A percentile compares a stretch with the other conserved stretches of the same genome.
These are phyloP conservation scores for Pseudobourletiella spinata DNA, from an alignment of 1,140 invertebrate genomes.

Conservation along the genomic window DNA sequence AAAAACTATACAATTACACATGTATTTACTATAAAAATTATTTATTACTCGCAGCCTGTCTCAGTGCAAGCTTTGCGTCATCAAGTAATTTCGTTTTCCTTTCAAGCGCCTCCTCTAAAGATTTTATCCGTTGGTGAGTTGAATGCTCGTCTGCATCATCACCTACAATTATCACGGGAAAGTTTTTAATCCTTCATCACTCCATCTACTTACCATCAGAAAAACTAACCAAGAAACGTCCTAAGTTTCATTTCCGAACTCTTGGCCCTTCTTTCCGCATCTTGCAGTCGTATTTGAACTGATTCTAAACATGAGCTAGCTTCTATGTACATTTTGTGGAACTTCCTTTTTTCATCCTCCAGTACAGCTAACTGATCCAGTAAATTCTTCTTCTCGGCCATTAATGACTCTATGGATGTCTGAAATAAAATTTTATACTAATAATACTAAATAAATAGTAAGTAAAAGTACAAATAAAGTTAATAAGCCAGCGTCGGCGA, in stretches of 20 bases:
- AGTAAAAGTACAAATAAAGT: neutral
- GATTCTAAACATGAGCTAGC: slow-evolving; percentile 12
- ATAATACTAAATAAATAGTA: too few relatives aligned
- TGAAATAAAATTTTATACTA: slow-evolving; percentile 3
- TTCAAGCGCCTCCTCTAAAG: slow-evolving; percentile 24
- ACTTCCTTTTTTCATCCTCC: slow-evolving; percentile 27
- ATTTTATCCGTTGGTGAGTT: slow-evolving; percentile 1
- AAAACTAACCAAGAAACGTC: slow-evolving; percentile 21
- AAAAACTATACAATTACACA: too few relatives aligned
- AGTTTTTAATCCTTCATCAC: neutral
- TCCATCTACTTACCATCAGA: neutral
- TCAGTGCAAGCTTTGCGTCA: slow-evolving; percentile 26
- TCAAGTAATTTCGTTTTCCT: slow-evolving; percentile 25
- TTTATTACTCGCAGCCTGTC: slow-evolving; percentile 14
- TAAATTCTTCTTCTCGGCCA: slow-evolving; percentile 26
- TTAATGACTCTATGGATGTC: slow-evolving; percentile 11
- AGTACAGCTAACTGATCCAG: slow-evolving; percentile 25
- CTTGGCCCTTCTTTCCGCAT: slow-evolving; percentile 29
- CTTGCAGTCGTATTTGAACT: slow-evolving; percentile 15
- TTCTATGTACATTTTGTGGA: slow-evolving; percentile 26
- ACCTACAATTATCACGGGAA: neutral
- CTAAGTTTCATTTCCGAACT: slow-evolving; percentile 34
- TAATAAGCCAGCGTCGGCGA: neutral
- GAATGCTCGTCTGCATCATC: neutral
- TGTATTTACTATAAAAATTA: neutral